Evolutionary conservation across 1,140 invertebrate genomes (phyloP).

Genomic region (Thaumetopoea pityocampa): DNA sequence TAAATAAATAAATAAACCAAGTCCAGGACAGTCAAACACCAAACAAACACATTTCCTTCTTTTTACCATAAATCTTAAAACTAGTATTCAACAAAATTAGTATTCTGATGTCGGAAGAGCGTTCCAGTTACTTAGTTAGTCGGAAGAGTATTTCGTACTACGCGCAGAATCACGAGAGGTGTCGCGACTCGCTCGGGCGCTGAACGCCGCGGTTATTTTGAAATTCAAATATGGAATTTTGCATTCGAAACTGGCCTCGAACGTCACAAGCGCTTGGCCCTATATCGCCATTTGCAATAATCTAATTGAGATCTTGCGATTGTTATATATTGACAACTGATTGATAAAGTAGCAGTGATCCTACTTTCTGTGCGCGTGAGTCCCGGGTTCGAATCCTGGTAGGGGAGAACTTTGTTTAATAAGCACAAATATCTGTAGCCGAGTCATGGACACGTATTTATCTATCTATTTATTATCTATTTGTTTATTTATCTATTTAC

Average conservation of each 20-base stretch:
- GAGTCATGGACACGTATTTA: no score
- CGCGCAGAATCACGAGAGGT: constrained; percentile 47
- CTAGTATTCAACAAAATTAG: constrained; percentile 40
- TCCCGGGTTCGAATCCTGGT: neutral
- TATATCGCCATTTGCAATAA: constrained; percentile 16
- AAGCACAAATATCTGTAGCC: no score
- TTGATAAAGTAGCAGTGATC: constrained; percentile 11
- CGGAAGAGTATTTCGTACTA: constrained; percentile 60
- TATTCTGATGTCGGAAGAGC: constrained; percentile 42
- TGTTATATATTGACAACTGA: constrained; percentile 13
- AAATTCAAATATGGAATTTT: constrained; percentile 70
- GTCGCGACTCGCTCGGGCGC: constrained; percentile 26
- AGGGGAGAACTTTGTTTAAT: neutral
- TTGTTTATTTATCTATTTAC: no score
- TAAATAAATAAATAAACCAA: neutral
- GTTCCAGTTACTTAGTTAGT: no score
- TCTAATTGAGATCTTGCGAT: constrained; percentile 28
- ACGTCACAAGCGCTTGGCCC: constrained; percentile 25
- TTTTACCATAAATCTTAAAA: constrained; percentile 7
- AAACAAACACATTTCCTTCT: constrained; percentile 4
- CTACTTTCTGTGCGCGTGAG: neutral
- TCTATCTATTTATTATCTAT: no score
- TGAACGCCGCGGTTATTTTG: constrained; percentile 48
- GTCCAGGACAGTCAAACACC: neutral
- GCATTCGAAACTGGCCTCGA: constrained; percentile 53